These are phyloP conservation scores for Corythornis cristatus DNA, from an alignment of 2,113 vertebrate genomes.

Conservation along the genomic window DNA sequence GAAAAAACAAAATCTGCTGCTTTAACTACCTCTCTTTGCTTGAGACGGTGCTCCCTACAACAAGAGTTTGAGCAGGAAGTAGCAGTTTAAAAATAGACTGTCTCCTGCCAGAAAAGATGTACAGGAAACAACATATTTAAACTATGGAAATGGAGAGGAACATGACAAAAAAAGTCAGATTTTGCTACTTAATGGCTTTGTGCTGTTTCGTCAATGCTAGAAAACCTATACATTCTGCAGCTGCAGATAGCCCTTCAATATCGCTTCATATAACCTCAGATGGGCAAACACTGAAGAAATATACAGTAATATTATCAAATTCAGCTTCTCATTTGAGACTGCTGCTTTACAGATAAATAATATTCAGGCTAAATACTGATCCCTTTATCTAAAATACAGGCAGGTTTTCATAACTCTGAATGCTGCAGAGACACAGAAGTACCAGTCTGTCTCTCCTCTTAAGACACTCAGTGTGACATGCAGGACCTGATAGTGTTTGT, in stretches of 20 bases:
- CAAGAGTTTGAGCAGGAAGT: not conserved
- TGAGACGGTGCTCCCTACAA: not conserved
- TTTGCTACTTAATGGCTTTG: not conserved
- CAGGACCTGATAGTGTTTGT: not conserved
- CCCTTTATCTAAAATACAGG: not conserved
- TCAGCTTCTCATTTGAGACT: not conserved
- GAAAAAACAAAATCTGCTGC: not conserved
- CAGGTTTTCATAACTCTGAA: not conserved
- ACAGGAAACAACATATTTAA: not conserved
- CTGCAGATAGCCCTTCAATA: not conserved
- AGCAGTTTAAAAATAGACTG: not conserved
- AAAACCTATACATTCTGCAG: not conserved
- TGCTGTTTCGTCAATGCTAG: not conserved
- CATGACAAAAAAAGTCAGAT: not conserved
- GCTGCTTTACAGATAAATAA: not conserved
- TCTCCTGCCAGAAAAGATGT: not conserved
- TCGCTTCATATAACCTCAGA: not conserved
- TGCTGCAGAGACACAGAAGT: not conserved
- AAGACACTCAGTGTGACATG: not conserved
- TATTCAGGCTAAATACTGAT: not conserved
- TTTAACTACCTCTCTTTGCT: not conserved
- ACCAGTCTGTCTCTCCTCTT: not conserved
- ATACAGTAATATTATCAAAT: not conserved
- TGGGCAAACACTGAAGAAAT: not conserved
- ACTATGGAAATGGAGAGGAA: not conserved